Conservation (phyloP, 2,888 invertebrate species). For the Lucinisca nassula region DNA sequence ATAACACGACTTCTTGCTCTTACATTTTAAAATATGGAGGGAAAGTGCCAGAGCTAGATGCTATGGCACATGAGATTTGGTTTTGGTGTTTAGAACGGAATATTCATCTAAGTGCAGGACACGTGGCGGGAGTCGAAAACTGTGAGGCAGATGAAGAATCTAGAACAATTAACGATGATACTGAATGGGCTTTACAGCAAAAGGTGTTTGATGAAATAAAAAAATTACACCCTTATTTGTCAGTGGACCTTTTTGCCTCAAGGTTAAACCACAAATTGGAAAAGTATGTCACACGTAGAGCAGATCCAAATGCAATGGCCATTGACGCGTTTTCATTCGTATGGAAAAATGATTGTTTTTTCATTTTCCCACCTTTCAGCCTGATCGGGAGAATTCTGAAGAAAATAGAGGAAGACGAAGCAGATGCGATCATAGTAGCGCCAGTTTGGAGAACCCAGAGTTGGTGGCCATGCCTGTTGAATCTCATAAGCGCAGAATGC, state of each 20-base stretch:
- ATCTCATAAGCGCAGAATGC: neutral
- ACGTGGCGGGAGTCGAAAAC: too few species aligned
- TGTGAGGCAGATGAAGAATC: neutral
- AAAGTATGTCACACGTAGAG: neutral
- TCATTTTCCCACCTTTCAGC: neutral
- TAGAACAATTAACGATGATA: neutral
- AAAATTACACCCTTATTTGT: neutral
- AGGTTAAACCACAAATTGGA: neutral
- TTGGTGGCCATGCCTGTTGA: neutral
- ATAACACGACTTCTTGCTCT: slow-evolving; percentile 45
- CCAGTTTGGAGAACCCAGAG: neutral
- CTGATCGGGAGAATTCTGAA: neutral
- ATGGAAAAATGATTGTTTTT: neutral
- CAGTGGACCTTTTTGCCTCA: neutral
- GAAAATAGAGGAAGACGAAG: neutral
- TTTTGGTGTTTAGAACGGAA: slow-evolving; percentile 25
- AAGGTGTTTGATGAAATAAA: neutral
- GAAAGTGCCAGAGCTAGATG: neutral
- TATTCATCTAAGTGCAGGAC: too few species aligned
- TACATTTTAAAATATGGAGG: slow-evolving; percentile 52
- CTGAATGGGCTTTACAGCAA: neutral
- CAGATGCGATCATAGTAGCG: neutral
- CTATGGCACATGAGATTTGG: slow-evolving; percentile 29
- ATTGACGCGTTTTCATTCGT: neutral
- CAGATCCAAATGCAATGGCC: neutral